These are phyloP conservation scores for Crax fasciolata DNA, from an alignment of 2,797 vertebrate genomes.

Conservation along the genomic window DNA sequence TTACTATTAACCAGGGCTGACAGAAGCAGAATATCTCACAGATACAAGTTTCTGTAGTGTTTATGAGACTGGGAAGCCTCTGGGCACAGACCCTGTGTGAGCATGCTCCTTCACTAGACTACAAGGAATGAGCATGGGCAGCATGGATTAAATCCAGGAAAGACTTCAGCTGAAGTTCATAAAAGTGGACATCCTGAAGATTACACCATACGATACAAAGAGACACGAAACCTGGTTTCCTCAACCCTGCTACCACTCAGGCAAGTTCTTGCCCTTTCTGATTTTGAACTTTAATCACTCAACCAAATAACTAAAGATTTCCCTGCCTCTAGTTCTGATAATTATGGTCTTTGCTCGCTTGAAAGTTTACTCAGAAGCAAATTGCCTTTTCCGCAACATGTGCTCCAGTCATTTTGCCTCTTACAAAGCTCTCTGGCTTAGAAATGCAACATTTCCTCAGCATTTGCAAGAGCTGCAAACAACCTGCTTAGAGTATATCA, in stretches of 20 bases:
- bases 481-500: background rate
- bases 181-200: too few species aligned
- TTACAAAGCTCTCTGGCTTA: background rate
- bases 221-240: background rate
- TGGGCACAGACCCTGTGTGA: background rate
- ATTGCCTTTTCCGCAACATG: background rate
- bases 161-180: background rate
- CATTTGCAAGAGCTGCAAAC: background rate
- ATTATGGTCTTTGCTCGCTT: background rate
- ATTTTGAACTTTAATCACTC: slow-evolving; percentile 11
- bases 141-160: background rate
- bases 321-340: background rate
- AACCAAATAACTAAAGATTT: background rate
- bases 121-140: background rate
- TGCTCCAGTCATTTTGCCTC: background rate
- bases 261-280: background rate
- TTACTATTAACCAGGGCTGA: background rate
- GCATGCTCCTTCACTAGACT: background rate
- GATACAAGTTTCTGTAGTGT: background rate
- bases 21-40: background rate
- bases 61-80: background rate
- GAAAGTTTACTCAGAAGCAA: background rate
- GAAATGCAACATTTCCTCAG: background rate
- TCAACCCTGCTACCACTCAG: background rate
- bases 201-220: too few species aligned